Conservation (phyloP, 2,797 vertebrate species). For the Yasuhikotakia modesta region DNA sequence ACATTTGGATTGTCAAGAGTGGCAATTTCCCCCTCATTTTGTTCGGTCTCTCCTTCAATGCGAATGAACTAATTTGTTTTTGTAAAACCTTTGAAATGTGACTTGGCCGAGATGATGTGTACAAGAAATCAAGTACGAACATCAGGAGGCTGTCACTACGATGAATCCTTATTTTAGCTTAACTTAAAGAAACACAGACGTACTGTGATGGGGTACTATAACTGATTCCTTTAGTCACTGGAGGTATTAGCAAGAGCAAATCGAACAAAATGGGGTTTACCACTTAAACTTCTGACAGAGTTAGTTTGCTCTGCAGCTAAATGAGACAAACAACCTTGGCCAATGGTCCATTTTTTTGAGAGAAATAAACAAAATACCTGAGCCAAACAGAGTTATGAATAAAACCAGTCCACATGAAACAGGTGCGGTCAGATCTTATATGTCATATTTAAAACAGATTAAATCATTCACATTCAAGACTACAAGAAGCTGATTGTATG, state of each 20-base stretch:
- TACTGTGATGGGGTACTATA: neutral
- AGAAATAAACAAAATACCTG: neutral
- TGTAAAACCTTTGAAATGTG: slow-evolving; percentile 59
- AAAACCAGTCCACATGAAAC: neutral
- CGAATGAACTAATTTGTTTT: slow-evolving; percentile 63
- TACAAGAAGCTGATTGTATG: neutral
- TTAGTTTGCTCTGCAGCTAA: slow-evolving; percentile 32
- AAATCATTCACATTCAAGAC: neutral
- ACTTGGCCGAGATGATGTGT: slow-evolving; percentile 52
- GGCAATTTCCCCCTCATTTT: slow-evolving; percentile 59
- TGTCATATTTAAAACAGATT: neutral
- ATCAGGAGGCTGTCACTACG: slow-evolving; percentile 33
- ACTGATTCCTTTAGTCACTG: slow-evolving; percentile 25
- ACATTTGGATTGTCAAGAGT: slow-evolving; percentile 78
- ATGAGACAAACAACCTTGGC: slow-evolving; percentile 43
- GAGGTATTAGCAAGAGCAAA: slow-evolving; percentile 47
- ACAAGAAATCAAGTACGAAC: slow-evolving; percentile 54
- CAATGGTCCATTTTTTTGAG: slow-evolving; percentile 15
- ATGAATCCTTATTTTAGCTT: slow-evolving; percentile 42
- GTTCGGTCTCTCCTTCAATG: slow-evolving; percentile 44
- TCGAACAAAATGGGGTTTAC: slow-evolving; percentile 51
- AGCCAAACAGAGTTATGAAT: no score
- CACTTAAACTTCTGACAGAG: slow-evolving; percentile 31
- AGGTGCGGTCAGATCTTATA: neutral
- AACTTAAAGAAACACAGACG: slow-evolving; percentile 27